Evolutionary conservation across 2,797 vertebrate species (phyloP).

Genomic region (Carcharodon carcharias): DNA sequence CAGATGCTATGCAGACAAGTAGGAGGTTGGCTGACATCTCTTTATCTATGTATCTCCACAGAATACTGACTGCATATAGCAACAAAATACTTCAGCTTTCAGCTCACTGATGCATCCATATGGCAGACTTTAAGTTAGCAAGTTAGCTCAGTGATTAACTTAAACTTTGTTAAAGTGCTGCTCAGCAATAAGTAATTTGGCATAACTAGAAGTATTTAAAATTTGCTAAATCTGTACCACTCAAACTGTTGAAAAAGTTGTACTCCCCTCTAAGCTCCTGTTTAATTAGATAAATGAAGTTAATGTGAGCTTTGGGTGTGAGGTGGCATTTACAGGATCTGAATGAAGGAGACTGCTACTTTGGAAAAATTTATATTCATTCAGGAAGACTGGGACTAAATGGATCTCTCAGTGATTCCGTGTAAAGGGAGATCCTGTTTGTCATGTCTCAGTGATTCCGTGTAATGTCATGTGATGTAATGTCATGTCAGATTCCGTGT

Average conservation of each 20-base stretch:
- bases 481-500: no score
- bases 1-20: not conserved
- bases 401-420: not conserved
- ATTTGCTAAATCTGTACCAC: not conserved
- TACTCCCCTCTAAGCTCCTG: not conserved
- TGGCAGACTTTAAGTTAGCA: not conserved
- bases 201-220: not conserved
- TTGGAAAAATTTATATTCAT: not conserved
- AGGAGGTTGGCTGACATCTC: not conserved
- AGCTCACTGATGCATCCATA: not conserved
- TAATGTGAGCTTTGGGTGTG: not conserved
- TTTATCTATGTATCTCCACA: not conserved
- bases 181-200: not conserved
- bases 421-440: not conserved
- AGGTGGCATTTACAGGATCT: not conserved
- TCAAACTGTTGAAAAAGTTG: not conserved
- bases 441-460: no score
- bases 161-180: not conserved
- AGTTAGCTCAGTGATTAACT: not conserved
- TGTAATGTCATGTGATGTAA: no score
- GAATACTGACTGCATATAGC: not conserved
- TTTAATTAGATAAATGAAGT: not conserved
- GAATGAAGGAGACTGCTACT: not conserved
- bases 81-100: not conserved
- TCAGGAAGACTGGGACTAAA: not conserved